phyloP scores from a whole-genome alignment of 1,140 invertebrate species.

The Littorina saxatilis region DNA sequence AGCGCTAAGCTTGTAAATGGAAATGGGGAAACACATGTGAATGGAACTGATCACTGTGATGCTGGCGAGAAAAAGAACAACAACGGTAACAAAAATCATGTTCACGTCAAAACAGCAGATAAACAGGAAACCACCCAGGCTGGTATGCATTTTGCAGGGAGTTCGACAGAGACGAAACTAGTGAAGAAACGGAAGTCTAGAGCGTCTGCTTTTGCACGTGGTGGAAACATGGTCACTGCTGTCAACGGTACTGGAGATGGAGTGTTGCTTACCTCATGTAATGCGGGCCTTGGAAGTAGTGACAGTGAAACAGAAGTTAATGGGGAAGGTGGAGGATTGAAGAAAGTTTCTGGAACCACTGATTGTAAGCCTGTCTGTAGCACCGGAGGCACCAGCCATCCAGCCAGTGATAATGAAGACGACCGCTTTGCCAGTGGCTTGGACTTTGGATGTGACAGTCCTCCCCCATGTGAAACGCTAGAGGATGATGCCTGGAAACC shows the following conservation, averaged over 20 bases:
- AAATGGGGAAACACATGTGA: not conserved
- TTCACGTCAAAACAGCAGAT: not conserved
- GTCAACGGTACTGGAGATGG: not conserved
- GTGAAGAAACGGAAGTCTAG: not conserved
- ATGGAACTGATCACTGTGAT: not conserved
- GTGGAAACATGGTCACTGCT: not conserved
- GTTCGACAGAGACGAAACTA: not conserved
- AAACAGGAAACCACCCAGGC: not conserved
- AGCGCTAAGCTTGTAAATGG: constrained; percentile 20
- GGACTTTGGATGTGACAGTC: constrained; percentile 34
- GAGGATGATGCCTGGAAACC: constrained; percentile 23
- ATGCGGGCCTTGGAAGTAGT: not conserved
- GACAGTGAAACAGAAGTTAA: not conserved
- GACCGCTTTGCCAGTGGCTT: constrained; percentile 27
- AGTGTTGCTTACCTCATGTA: not conserved
- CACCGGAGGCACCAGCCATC: not conserved
- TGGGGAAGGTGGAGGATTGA: not conserved
- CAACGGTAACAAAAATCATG: constrained; percentile 1
- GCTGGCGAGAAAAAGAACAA: not conserved
- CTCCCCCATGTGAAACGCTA: constrained; percentile 32
- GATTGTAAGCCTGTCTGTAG: not conserved
- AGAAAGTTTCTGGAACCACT: not conserved
- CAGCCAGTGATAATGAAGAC: constrained; percentile 30
- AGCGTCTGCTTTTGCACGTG: not conserved
- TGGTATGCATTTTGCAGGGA: not conserved